These are phyloP conservation scores for Amphipoea oculea DNA, from an alignment of 2,888 invertebrate genomes.

Conservation along the genomic window DNA sequence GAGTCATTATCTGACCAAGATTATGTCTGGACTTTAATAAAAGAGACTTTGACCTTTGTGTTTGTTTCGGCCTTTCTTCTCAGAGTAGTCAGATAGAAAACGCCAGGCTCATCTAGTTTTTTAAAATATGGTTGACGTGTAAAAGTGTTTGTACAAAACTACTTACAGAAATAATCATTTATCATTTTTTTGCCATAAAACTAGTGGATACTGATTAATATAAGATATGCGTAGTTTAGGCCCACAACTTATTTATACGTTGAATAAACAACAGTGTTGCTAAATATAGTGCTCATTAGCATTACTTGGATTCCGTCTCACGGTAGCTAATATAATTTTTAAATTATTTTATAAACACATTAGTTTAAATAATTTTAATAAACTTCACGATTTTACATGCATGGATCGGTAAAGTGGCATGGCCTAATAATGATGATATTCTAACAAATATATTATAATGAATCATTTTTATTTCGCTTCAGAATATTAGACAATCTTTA, in stretches of 20 bases:
- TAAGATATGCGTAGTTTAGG: background rate
- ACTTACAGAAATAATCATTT: background rate
- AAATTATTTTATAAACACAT: background rate
- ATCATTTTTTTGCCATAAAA: constrained; percentile 28
- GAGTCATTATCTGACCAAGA: constrained; percentile 10
- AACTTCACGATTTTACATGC: background rate
- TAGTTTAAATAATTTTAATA: background rate
- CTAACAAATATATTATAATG: background rate
- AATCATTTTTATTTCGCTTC: background rate
- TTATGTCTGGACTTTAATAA: too few relatives aligned
- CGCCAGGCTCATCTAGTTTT: too few relatives aligned
- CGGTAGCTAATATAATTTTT: constrained; percentile 9
- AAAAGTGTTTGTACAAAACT: background rate
- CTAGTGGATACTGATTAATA: constrained; percentile 4
- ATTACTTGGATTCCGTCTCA: constrained; percentile 14
- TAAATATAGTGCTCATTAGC: constrained; percentile 22
- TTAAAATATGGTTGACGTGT: too few relatives aligned
- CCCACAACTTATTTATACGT: background rate
- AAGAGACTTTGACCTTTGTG: too few relatives aligned
- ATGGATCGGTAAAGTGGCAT: background rate
- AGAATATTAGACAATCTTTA: background rate
- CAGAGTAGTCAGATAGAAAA: too few relatives aligned
- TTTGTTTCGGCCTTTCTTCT: too few relatives aligned
- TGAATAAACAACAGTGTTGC: constrained; percentile 31
- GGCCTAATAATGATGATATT: background rate